Evolutionary conservation across 2,888 invertebrate species (phyloP), one percentile per base, ranked within the genome.

Genomic region (Tanaodytes sp.): DNA sequence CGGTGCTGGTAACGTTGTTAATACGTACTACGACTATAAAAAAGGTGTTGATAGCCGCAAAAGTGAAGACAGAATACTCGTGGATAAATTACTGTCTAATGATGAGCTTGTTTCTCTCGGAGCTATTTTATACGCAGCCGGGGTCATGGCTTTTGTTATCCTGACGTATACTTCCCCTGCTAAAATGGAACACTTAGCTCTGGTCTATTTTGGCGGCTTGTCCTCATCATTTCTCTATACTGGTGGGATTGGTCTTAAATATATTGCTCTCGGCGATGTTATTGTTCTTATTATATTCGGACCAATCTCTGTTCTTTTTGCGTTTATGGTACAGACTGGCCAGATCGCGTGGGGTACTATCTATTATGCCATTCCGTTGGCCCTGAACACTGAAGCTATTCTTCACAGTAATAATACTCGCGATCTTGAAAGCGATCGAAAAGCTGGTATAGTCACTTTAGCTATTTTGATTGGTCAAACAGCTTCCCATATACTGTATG

Each of bases 171-270:
- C 95, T 63, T 96, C 97, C 52, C 94, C 95, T 9, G 96, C 96
- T 0, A 92, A 93, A 85, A 94, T 97, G 93, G 97, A 97, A 85
- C 97, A 97, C 84, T 87, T 97, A 76, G 97, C 97, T 4, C 86
- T 97, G 43, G 94, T 97, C 0, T 97, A 96, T 84, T 97, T 97
- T 86, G 97, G 97, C 58, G 97, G 97, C 1, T 85, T 97, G 55
- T 97, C 96, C 19, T 95, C 96, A 54, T 96, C 96, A 73, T 97
- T 97, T 86, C 87, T 97, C n/a, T 97, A 97, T 80, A 97, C 97
- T 1, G 97, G 97, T 61, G 97, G 97, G 45, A 93, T 97, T 76
- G 97, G 97, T 64, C 89, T 97, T 61, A 97, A 97, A 85, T 97
- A 97, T 82, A 96, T 97, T 78, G 97, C 96, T 2, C 87, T 97